Conservation (phyloP, 2,888 invertebrate genomes). For the Ecdyonurus torrentis region DNA sequence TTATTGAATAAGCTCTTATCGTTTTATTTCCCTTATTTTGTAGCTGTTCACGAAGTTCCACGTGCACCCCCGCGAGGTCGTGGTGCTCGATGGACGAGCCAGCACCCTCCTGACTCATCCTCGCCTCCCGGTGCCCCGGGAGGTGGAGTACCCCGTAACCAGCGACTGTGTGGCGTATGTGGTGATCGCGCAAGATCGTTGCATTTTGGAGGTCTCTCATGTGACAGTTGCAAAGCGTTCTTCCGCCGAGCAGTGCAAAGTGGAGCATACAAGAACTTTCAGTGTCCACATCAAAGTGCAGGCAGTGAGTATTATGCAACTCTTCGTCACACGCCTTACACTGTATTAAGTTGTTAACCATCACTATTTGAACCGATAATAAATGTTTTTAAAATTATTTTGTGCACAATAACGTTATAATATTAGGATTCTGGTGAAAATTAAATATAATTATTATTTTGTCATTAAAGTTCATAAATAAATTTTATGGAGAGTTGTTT, state of each 20-base stretch:
- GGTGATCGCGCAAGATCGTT: conserved; percentile 24
- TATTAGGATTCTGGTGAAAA: no score
- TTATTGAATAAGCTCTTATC: no score
- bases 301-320: no score
- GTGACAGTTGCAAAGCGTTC: conserved; percentile 26
- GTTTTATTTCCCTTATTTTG: no score
- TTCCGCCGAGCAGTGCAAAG: conserved; percentile 26
- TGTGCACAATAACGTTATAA: no score
- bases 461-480: no score
- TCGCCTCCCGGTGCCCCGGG: neutral
- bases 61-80: neutral
- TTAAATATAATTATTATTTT: no score
- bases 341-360: no score
- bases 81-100: neutral
- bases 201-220: conserved; percentile 25
- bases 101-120: neutral
- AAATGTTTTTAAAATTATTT: no score
- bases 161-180: conserved; percentile 22
- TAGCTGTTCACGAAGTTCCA: neutral
- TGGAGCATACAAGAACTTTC: conserved; percentile 22
- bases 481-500: no score
- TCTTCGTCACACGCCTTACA: no score
- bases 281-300: conserved; percentile 20
- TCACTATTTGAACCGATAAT: no score
- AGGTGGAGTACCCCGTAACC: neutral